phyloP scores from a whole-genome alignment of 2,113 vertebrate species.

The Paratilapia polleni region DNA sequence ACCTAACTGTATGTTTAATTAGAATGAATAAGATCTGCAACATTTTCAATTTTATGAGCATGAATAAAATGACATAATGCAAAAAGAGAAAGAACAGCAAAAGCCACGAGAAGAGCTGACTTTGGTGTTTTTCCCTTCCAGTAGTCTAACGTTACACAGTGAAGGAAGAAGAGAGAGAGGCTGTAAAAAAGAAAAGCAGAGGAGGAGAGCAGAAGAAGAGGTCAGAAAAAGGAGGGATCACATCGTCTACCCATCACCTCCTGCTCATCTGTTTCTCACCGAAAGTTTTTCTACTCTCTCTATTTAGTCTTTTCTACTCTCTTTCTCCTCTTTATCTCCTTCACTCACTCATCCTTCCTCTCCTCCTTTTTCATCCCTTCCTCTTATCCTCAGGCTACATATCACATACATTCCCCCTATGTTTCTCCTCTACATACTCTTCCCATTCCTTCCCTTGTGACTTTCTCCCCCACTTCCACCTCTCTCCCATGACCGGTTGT shows the following conservation, averaged over 20 bases:
- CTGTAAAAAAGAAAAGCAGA: background rate
- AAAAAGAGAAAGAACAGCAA: slow-evolving; percentile 49
- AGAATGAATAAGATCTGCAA: slow-evolving; percentile 55
- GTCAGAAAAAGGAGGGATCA: slow-evolving; percentile 34
- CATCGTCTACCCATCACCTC: slow-evolving; percentile 53
- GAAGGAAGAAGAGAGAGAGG: slow-evolving; percentile 2
- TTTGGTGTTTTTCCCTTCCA: slow-evolving; percentile 62
- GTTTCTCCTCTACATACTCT: slow-evolving; percentile 53
- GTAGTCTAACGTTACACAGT: slow-evolving; percentile 59
- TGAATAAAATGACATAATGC: slow-evolving; percentile 55
- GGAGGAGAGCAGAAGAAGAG: slow-evolving; percentile 22
- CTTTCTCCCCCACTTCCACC: slow-evolving; percentile 41
- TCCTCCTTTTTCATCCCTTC: slow-evolving; percentile 36
- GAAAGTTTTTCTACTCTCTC: slow-evolving; percentile 34
- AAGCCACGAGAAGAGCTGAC: slow-evolving; percentile 69
- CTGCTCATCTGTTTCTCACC: slow-evolving; percentile 35
- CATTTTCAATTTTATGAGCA: slow-evolving; percentile 55
- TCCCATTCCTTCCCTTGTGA: slow-evolving; percentile 46
- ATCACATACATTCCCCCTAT: slow-evolving; percentile 65
- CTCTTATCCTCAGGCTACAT: slow-evolving; percentile 62
- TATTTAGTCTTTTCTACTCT: slow-evolving; percentile 23
- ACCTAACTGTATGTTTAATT: slow-evolving; percentile 57
- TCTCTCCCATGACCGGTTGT: slow-evolving; percentile 30
- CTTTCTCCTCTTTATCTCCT: slow-evolving; percentile 27
- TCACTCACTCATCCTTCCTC: slow-evolving; percentile 24